These are phyloP conservation scores for Zophobas morio DNA, from an alignment of 1,140 invertebrate genomes.

Conservation along the genomic window DNA sequence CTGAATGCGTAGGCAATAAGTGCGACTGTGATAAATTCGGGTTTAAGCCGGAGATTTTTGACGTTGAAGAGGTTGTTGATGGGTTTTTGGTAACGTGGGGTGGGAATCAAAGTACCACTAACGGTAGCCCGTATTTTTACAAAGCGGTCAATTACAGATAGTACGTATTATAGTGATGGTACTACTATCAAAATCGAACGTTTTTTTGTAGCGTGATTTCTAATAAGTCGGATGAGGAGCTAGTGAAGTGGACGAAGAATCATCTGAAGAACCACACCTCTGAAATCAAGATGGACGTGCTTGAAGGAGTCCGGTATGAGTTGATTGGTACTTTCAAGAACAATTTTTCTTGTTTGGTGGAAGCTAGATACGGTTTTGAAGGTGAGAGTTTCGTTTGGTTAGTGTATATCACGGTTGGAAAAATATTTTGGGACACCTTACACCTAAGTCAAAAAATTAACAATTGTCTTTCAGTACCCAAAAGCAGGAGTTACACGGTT, in stretches of 20 bases:
- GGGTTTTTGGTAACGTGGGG: background rate
- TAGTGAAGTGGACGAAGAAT: background rate
- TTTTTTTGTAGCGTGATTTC: too few species aligned
- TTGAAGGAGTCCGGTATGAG: background rate
- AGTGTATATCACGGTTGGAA: too few species aligned
- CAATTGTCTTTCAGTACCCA: too few species aligned
- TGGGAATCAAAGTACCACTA: too few species aligned
- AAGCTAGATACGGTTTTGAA: background rate
- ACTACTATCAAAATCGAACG: too few species aligned
- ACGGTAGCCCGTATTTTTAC: too few species aligned
- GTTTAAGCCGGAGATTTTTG: constrained; percentile 14
- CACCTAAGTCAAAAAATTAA: too few species aligned
- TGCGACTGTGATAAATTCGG: constrained; percentile 23
- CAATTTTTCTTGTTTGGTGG: constrained; percentile 13
- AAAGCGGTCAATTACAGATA: too few species aligned
- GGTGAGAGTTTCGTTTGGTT: background rate
- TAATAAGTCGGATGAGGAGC: too few species aligned
- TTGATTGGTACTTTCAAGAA: constrained; percentile 3
- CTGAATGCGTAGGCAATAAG: constrained; percentile 12
- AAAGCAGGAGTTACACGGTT: too few species aligned
- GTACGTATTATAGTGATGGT: too few species aligned
- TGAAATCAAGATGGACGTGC: background rate
- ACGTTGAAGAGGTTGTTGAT: background rate
- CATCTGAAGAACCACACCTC: background rate
- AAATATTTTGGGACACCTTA: too few species aligned